Evolutionary conservation across 2,797 vertebrate genomes (phyloP).

Genomic region (Tamandua tetradactyla): DNA sequence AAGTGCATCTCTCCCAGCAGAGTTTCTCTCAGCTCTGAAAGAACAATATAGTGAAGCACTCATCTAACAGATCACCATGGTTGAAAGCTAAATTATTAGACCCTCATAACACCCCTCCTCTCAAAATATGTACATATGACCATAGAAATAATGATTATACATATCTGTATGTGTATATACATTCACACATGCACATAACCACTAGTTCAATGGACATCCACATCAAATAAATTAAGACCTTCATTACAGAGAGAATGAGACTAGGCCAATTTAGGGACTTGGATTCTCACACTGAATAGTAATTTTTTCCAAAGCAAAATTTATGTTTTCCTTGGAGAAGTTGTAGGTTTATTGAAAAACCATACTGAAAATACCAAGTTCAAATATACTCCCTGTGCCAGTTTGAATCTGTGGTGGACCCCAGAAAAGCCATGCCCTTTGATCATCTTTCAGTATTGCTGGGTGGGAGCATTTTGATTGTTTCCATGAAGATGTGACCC

Average conservation of each 20-base stretch:
- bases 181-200: neutral
- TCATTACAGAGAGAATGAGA: neutral
- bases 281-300: neutral
- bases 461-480: too few species aligned
- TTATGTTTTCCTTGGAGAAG: too few species aligned
- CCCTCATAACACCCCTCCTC: neutral
- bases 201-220: constrained; percentile 30
- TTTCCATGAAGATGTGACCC: too few species aligned
- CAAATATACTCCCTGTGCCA: too few species aligned
- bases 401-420: too few species aligned
- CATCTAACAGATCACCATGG: neutral
- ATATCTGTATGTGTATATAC: neutral
- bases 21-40: neutral
- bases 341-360: too few species aligned
- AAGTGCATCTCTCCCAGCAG: constrained; percentile 4
- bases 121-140: neutral
- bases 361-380: too few species aligned
- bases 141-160: neutral
- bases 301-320: constrained; percentile 25
- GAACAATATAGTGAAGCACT: neutral
- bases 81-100: constrained; percentile 32
- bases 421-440: too few species aligned
- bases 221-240: constrained; percentile 16
- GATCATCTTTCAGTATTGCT: too few species aligned
- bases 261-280: neutral